phyloP scores from a whole-genome alignment of 2,888 invertebrate species.

The Andrena trimmerana region DNA sequence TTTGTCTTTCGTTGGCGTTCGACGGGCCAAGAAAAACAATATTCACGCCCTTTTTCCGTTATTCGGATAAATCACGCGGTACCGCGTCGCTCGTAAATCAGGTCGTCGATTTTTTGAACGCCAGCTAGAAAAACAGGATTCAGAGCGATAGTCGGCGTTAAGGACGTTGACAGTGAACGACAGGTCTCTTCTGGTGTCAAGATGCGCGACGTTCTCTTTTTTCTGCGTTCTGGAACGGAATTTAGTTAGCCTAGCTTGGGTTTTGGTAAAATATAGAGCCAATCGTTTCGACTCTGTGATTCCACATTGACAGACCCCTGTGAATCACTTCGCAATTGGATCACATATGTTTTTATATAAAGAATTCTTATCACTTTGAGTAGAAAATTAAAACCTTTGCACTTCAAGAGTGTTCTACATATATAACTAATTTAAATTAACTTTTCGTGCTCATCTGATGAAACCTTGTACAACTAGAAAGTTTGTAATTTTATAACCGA shows the following conservation, averaged over 20 bases:
- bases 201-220: background rate
- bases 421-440: too few relatives aligned
- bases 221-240: background rate
- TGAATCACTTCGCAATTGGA: background rate
- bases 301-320: background rate
- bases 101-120: slow-evolving; percentile 21
- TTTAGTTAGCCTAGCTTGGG: slow-evolving; percentile 2
- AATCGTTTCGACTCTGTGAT: slow-evolving; percentile 4
- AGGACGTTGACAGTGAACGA: slow-evolving; percentile 25
- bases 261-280: background rate
- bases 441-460: too few relatives aligned
- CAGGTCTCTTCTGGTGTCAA: slow-evolving; percentile 5
- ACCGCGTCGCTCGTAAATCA: slow-evolving; percentile 25
- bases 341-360: background rate
- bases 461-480: too few relatives aligned
- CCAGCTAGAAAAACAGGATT: slow-evolving; percentile 28
- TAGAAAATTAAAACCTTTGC: too few relatives aligned
- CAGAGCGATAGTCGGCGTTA: slow-evolving; percentile 3
- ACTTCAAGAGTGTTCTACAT: too few relatives aligned
- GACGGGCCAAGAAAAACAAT: slow-evolving; percentile 26
- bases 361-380: background rate
- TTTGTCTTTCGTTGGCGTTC: background rate
- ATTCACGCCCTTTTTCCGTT: background rate
- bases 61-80: slow-evolving; percentile 32
- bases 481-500: too few relatives aligned